Evolutionary conservation across 2,113 vertebrate genomes (phyloP).

Genomic region (Oreamnos americanus): DNA sequence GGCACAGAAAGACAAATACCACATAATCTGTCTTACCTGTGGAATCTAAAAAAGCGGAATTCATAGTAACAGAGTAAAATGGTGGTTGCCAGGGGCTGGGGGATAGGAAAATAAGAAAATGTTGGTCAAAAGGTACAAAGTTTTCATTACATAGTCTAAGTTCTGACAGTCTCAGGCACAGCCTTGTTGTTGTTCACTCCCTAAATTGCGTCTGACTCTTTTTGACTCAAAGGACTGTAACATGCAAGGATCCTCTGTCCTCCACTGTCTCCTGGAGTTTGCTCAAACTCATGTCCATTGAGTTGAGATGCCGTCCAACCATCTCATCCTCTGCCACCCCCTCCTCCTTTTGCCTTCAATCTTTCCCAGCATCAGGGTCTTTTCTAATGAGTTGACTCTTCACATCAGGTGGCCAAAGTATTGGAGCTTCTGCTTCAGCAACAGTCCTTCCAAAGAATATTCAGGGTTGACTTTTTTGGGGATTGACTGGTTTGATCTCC

Average conservation of each 20-base stretch:
- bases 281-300: not conserved
- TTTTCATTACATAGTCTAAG: not conserved
- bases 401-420: not conserved
- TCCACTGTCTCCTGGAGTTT: not conserved
- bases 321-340: not conserved
- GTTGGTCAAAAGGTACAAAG: not conserved
- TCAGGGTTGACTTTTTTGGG: not conserved
- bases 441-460: not conserved
- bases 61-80: not conserved
- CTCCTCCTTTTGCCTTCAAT: not conserved
- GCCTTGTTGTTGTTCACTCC: not conserved
- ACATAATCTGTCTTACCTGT: not conserved
- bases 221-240: not conserved
- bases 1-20: not conserved
- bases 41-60: not conserved
- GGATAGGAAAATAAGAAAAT: not conserved
- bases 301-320: not conserved
- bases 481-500: not conserved
- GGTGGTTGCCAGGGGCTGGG: not conserved
- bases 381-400: not conserved
- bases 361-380: not conserved
- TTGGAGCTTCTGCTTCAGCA: not conserved
- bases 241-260: not conserved
- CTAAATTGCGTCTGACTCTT: not conserved
- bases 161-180: not conserved